Base-by-base conservation (phyloP, 2,888 invertebrate genomes). In the Yponomeuta plumbellus region DNA sequence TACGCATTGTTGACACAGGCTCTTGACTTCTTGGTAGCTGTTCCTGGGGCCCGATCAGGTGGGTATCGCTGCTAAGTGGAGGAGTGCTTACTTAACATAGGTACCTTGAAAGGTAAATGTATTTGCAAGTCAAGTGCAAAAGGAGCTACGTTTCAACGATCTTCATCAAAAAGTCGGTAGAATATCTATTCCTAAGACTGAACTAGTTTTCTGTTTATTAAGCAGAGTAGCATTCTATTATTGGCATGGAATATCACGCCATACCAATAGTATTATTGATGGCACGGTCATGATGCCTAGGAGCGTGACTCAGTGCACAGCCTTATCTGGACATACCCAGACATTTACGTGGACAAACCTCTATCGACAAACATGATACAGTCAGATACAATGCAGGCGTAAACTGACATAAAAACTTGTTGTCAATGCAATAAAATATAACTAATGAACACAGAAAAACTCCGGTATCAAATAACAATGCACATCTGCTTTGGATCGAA, bases 1-100 rank as follows among this genome's bases (percentile, higher is more conserved):
- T 66, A 61, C 66, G 58, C 59, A 40, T 20, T 61, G 61, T 66
- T 66, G 66, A 66, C 61, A 66, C 59, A 52, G 44, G 44, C 44
- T 52, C 44, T 52, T 52, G 44, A 52, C 44, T 52, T 17, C 44
- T 52, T 21, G 59, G 22, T 21, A 59, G 59, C 59, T 59, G 13
- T 59, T 22, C 23, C 23, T 59, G 59, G 10, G 59, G 23, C 21
- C 44, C 44, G 17, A 52, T 52, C 44, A 52, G 44, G 44, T 52
- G 44, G 44, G 3, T 17, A 52, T 52, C 44, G 44, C 44, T 17
- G 44, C 44, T 52, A 52, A 17, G 44, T 17, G 17, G 13, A 52
- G 44, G 17, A 52, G 44, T 52, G 44, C 44, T 5, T 52, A 52
- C 44, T 52, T 34, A 34, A 10, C 34, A 34, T 52, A 52, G 44